Base-by-base conservation (phyloP, 2,797 vertebrate genomes). In the Lutjanus argentimaculatus region DNA sequence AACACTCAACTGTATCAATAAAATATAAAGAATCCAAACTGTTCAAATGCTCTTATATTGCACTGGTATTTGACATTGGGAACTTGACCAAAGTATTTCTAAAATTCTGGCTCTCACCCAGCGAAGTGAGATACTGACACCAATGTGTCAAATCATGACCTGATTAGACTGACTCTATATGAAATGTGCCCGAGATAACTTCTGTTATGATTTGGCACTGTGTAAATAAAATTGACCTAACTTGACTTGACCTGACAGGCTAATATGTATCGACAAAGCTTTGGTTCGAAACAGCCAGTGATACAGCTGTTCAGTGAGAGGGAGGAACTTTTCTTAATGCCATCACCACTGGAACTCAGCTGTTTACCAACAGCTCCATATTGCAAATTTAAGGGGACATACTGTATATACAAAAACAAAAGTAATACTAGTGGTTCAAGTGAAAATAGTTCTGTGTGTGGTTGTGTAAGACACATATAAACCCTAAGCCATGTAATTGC, bases 341-440 rank as follows among this genome's bases (percentile, higher is more conserved):
- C 72, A 77, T 46, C n/a, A 81, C 51, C 53, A 48, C 51, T 4
- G 4, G 11, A 73, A 55, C 8, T 8, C 68, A 75, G 73, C 55
- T 79, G 68, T 85, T 86, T 65, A 79, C 57, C 61, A 84, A 67
- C 62, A 67, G 21, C 22, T 21, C 19, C 55, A 64, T 67, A 49
- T 55, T 45, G 10, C 25, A 72, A 21, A 59, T 15, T 63, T 56
- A 22, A 61, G 82, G 13, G 67, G 19, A 58, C 6, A 1, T 65
- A 7, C 46, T 48, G 46, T 48, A 19, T 13, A 40, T 22, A 53
- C 57, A 59, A 65, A 46, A 80, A 48, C 58, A 73, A 72, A 71
- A 78, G 66, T 74, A 64, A 69, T 56, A n/a, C 40, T 17, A 8
- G 0, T 40, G 49, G 19, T 62, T 77, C 53, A 52, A 53, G 53